Percentiles rank a stretch among this genome's conserved stretches.
Evolutionary conservation across 2,888 invertebrate genomes (phyloP).

Genomic region (Craniophora ligustri): DNA sequence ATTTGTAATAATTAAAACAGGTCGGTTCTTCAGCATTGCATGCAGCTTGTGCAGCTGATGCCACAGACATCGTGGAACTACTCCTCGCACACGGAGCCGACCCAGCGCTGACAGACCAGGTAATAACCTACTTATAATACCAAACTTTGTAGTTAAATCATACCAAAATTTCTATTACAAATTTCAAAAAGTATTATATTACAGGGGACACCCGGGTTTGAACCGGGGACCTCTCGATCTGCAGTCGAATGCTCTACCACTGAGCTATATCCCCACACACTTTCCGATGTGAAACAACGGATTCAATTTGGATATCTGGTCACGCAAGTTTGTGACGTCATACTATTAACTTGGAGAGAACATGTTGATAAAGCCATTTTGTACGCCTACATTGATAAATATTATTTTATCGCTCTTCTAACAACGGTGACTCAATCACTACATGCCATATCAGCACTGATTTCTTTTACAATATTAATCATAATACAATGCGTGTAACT

Average conservation of each 20-base stretch:
- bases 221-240: conserved; percentile 85
- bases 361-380: conserved; percentile 41
- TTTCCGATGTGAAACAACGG: not conserved
- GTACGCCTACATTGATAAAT: conserved; percentile 47
- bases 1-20: conserved; percentile 67
- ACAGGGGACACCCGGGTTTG: conserved; percentile 85
- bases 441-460: conserved; percentile 8
- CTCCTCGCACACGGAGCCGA: conserved; percentile 92
- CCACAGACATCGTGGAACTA: conserved; percentile 91
- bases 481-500: too few relatives aligned
- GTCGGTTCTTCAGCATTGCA: conserved; percentile 92
- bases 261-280: conserved; percentile 80
- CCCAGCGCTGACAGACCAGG: conserved; percentile 92
- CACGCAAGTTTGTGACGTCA: conserved; percentile 31
- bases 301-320: conserved; percentile 14
- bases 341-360: conserved; percentile 28
- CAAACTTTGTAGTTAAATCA: not conserved
- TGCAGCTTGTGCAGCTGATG: conserved; percentile 92
- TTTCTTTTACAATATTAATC: conserved; percentile 18
- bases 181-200: conserved; percentile 8
- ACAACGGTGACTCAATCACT: conserved; percentile 37
- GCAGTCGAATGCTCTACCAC: conserved; percentile 86
- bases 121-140: conserved; percentile 69
- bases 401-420: conserved; percentile 30
- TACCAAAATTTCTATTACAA: not conserved